Evolutionary conservation across 1,140 invertebrate species (phyloP).

Genomic region (Drosophila ananassae): DNA sequence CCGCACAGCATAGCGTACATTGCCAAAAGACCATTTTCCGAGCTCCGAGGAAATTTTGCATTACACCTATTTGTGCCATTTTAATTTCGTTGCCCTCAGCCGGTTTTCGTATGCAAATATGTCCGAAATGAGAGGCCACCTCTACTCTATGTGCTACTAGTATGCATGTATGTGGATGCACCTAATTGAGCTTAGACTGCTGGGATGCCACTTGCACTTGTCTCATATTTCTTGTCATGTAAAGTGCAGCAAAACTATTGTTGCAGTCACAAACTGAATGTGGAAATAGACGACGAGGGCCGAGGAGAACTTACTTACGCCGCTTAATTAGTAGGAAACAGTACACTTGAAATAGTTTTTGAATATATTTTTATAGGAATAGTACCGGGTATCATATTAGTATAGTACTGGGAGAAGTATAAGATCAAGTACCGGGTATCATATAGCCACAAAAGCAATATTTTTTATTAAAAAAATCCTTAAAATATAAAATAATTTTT

Average conservation of each 20-base stretch:
- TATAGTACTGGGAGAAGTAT: too few species aligned
- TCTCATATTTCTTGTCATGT: conserved; percentile 20
- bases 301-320: conserved; percentile 71
- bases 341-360: conserved; percentile 26
- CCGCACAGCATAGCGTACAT: conserved; percentile 14
- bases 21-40: conserved; percentile 5
- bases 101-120: conserved; percentile 52
- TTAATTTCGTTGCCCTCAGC: conserved; percentile 48
- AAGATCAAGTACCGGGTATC: neutral
- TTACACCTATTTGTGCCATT: conserved; percentile 59
- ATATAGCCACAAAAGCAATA: neutral
- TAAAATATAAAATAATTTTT: neutral
- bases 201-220: conserved; percentile 45
- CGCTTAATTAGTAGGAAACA: conserved; percentile 81
- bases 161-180: conserved; percentile 13
- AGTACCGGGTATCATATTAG: too few species aligned
- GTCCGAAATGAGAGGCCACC: conserved; percentile 38
- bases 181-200: conserved; percentile 43
- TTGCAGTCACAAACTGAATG: conserved; percentile 81
- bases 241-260: conserved; percentile 76
- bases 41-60: conserved; percentile 29
- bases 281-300: conserved; percentile 63
- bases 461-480: neutral
- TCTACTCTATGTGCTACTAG: conserved; percentile 6
- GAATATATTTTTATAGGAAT: neutral